A percentile compares a stretch with the other conserved stretches of the same genome.
These are phyloP conservation scores for Syngnathus scovelli DNA, from an alignment of 2,113 vertebrate genomes.

Conservation along the genomic window DNA sequence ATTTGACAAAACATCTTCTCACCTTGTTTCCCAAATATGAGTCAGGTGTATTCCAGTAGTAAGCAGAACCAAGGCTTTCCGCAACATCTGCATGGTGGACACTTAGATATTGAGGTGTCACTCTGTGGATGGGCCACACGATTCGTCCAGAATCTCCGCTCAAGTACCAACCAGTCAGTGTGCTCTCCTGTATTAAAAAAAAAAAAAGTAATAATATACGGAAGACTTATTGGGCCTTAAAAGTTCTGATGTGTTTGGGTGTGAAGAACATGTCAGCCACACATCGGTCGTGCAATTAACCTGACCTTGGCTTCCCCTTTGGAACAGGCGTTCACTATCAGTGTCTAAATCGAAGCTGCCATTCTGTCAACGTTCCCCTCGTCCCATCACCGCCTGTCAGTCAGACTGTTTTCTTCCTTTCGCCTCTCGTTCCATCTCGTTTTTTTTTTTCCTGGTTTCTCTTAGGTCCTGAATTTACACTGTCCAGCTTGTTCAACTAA, in stretches of 20 bases:
- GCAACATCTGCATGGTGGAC: slow-evolving; percentile 48
- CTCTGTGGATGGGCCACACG: slow-evolving; percentile 56
- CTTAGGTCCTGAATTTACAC: neutral
- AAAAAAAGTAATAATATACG: neutral
- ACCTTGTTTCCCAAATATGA: slow-evolving; percentile 62
- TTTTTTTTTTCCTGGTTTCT: slow-evolving; percentile 22
- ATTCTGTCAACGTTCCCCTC: slow-evolving; percentile 58
- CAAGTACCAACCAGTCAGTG: slow-evolving; percentile 60
- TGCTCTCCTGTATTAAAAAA: slow-evolving; percentile 38
- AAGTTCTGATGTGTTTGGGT: neutral
- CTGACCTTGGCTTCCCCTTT: slow-evolving; percentile 66
- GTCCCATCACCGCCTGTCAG: slow-evolving; percentile 51
- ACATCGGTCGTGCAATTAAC: slow-evolving; percentile 64
- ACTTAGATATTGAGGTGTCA: slow-evolving; percentile 51
- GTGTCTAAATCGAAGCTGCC: slow-evolving; percentile 69
- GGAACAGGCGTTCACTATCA: slow-evolving; percentile 38
- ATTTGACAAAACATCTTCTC: neutral
- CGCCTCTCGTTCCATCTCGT: slow-evolving; percentile 38
- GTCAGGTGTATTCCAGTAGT: slow-evolving; percentile 64
- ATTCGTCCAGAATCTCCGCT: slow-evolving; percentile 44
- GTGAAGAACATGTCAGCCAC: slow-evolving; percentile 38
- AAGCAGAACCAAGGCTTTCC: slow-evolving; percentile 49
- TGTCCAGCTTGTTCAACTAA: neutral
- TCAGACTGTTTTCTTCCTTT: slow-evolving; percentile 58
- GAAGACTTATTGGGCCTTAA: too few relatives aligned